Evolutionary conservation across 2,888 invertebrate species (phyloP), one percentile per base, ranked within the genome.

Genomic region (Phortica okadai): DNA sequence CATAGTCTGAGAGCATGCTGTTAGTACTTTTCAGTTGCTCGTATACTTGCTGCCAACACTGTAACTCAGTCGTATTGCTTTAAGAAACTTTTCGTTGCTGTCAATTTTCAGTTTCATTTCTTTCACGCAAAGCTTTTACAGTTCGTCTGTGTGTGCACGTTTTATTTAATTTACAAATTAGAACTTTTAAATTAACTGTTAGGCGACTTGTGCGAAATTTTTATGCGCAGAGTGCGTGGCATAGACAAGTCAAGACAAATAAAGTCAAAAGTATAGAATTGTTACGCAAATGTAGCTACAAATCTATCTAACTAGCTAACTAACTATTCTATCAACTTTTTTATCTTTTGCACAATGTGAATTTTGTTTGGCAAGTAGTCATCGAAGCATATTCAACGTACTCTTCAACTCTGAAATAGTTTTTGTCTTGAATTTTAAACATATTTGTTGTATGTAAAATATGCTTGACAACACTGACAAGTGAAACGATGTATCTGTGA

Each of bases 121-220:
- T 41, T 41, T 33, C 1, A 1, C 33, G 2, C 33, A 33, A 33
- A 33, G 33, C 33, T 33, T 33, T 1, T 33, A 4, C 33, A 33
- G 33, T 33, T 2, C 33, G 33, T 2, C 33, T 33, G 33, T 33
- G 62, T 62, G 25, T 58, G 73, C 59, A 14, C 66, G 76, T 69
- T 73, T 73, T 76, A 76, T 76, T 76, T 73, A 76, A 76, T 76
- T 76, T 74, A 67, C 76, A 76, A 76, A 76, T 76, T 76, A 73
- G 67, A 76, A 76, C 50, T 76, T 76, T 73, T 74, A 76, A 76
- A 76, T 73, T 76, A 76, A 76, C 76, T 73, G 73, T 58, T 76
- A 76, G 45, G 54, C 11, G 66, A 62, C 62, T 62, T 11, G 50
- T 21, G 6, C 25, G 62, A 10, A 50, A 62, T 62, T 25, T 25